Evolutionary conservation across 2,113 vertebrate species (phyloP), one percentile per base, ranked within the genome.

Genomic region (Prionailurus bengalensis): DNA sequence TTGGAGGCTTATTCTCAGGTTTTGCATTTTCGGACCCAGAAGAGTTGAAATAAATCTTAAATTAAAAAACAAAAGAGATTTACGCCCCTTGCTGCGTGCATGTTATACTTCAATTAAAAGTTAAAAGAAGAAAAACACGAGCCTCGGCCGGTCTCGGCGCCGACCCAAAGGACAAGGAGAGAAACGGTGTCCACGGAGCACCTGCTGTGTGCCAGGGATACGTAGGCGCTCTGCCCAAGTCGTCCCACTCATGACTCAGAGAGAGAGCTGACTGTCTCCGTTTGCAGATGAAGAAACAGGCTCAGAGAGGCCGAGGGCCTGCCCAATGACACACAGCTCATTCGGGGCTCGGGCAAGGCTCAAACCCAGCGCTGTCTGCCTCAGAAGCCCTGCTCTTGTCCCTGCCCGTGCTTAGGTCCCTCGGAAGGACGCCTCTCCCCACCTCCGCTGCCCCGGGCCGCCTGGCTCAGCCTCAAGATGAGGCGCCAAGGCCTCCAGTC

Each of bases 41-140:
- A 91, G 81, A 84, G 27, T 88, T 55, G 71, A 88, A 93, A 86
- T 91, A 85, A 85, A 96, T 81, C 82, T 97, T 95, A 96, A 89
- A 73, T 92, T 84, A 81, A 70, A 85, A 94, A 97, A 89, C 71
- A 81, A 79, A 51, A 78, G 55, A 63, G 86, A 73, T 36, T 12
- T 48, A 76, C 74, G 17, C 11, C 33, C 25, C 79, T 84, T 70
- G 66, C 85, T 4, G 0, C 13, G 80, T 39, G 25, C 48, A 27
- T 4, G 31, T 66, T 95, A 80, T 33, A 51, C 70, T 84, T 85
- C 81, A 84, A 71, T 73, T 79, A 91, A 80, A 95, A 39, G 76
- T 68, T 5, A n/a, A 42, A 63, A 82, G 55, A 21, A 23, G 15
- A n/a, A 27, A 8, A 39, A 42, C 16, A 25, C 19, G 27, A 19